Percentiles rank a stretch among this genome's conserved stretches.
phyloP scores from a whole-genome alignment of 2,113 vertebrate genomes.

The Poeciliopsis occidentalis region DNA sequence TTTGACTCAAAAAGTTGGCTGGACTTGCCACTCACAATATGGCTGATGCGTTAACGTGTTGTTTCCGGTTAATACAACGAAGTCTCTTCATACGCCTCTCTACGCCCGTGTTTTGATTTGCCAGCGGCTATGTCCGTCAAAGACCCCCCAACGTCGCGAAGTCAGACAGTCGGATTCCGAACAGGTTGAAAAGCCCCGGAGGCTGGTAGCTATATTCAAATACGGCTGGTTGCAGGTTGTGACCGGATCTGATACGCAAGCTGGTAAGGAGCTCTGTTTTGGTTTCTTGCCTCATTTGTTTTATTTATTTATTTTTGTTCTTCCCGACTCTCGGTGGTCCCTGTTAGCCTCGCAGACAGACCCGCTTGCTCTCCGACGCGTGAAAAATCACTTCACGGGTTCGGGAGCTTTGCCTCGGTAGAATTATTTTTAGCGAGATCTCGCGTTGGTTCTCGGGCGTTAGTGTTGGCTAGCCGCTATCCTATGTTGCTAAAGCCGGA shows the following conservation, averaged over 20 bases:
- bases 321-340: neutral
- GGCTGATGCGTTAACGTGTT: neutral
- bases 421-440: slow-evolving; percentile 34
- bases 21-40: neutral
- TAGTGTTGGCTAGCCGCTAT: slow-evolving; percentile 36
- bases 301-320: no score
- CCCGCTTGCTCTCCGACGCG: neutral
- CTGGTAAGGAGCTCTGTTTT: slow-evolving; percentile 60
- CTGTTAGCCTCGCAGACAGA: neutral
- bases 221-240: slow-evolving; percentile 54
- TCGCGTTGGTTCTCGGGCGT: slow-evolving; percentile 45
- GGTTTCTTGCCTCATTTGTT: neutral
- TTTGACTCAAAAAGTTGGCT: no score
- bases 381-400: slow-evolving; percentile 17
- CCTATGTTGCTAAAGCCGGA: neutral
- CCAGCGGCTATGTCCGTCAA: slow-evolving; percentile 22
- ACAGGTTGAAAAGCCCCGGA: slow-evolving; percentile 51
- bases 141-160: neutral
- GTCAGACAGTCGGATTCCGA: slow-evolving; percentile 23
- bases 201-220: slow-evolving; percentile 21
- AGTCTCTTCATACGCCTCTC: neutral
- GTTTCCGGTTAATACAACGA: neutral
- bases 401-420: slow-evolving; percentile 20
- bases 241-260: slow-evolving; percentile 61
- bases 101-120: slow-evolving; percentile 49